Percentiles rank a stretch among this genome's conserved stretches.
phyloP scores from a whole-genome alignment of 2,888 invertebrate species.

The Colostygia pectinataria region DNA sequence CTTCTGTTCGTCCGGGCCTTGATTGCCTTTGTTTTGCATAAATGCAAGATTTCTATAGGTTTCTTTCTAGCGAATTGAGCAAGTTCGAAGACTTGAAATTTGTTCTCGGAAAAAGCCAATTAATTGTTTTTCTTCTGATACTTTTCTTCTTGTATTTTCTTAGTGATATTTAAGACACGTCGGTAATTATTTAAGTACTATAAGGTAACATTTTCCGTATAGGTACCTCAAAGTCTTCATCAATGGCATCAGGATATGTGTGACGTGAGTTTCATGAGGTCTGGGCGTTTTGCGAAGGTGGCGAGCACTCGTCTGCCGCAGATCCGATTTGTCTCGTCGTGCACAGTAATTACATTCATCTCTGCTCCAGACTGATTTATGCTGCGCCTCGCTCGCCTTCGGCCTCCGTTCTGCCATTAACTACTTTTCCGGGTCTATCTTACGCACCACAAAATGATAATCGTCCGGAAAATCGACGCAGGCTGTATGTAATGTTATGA shows the following conservation, averaged over 20 bases:
- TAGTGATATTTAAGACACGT: conserved; percentile 9
- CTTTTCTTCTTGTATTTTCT: conserved; percentile 33
- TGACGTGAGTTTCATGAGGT: not conserved
- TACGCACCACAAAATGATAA: conserved; percentile 84
- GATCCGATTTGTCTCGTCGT: conserved; percentile 62
- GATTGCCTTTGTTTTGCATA: conserved; percentile 83
- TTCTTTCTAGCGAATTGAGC: conserved; percentile 73
- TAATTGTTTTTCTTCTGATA: conserved; percentile 58
- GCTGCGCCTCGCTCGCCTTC: conserved; percentile 51
- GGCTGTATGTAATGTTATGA: conserved; percentile 83
- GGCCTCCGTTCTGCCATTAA: conserved; percentile 64
- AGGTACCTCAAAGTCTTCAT: no score
- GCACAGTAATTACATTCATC: conserved; percentile 67
- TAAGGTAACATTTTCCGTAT: no score
- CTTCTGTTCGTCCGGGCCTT: conserved; percentile 81
- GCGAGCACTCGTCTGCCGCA: conserved; percentile 34
- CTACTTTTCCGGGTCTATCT: conserved; percentile 73
- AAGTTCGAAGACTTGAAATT: conserved; percentile 72
- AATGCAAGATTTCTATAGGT: conserved; percentile 82
- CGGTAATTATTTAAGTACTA: not conserved
- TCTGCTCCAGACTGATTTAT: conserved; percentile 70
- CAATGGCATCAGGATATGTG: no score
- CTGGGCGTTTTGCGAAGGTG: conserved; percentile 3
- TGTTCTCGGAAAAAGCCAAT: conserved; percentile 66
- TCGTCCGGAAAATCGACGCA: conserved; percentile 80